phyloP scores from a whole-genome alignment of 1,140 invertebrate genomes.

The Drosophila eugracilis region DNA sequence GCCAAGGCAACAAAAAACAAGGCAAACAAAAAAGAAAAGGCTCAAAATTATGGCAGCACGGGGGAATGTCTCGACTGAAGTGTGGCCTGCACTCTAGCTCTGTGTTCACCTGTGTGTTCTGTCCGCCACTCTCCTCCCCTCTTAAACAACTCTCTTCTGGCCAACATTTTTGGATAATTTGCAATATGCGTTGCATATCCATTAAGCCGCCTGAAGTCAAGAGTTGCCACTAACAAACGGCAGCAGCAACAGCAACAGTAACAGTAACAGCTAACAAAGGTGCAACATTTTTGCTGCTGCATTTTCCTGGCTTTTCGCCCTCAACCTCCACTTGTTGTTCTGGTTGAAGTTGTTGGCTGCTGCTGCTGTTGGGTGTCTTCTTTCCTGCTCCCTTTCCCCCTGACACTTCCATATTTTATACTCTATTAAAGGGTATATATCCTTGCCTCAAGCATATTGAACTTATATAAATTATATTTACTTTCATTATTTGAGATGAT shows the following conservation, averaged over 20 bases:
- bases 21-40: conserved; percentile 5
- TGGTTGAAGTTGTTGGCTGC: conserved; percentile 14
- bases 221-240: conserved; percentile 25
- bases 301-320: conserved; percentile 16
- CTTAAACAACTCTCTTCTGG: background rate
- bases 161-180: conserved; percentile 57
- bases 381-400: background rate
- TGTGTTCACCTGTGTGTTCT: conserved; percentile 19
- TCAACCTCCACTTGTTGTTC: conserved; percentile 28
- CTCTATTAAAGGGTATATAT: conserved; percentile 1
- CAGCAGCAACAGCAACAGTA: conserved; percentile 19
- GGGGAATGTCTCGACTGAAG: conserved; percentile 10
- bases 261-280: conserved; percentile 54
- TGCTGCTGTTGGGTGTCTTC: conserved; percentile 13
- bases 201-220: conserved; percentile 59
- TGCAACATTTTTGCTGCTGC: conserved; percentile 65
- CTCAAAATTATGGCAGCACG: conserved; percentile 24
- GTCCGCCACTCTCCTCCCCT: background rate
- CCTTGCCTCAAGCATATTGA: too few species aligned
- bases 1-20: conserved; percentile 30
- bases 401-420: conserved; percentile 15
- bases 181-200: conserved; percentile 62
- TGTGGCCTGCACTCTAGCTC: conserved; percentile 26
- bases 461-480: too few species aligned
- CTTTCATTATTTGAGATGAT: too few species aligned